Percentiles rank a stretch among this genome's conserved stretches.
phyloP scores from a whole-genome alignment of 1,140 invertebrate genomes.

The Xylocopa sonorina region DNA sequence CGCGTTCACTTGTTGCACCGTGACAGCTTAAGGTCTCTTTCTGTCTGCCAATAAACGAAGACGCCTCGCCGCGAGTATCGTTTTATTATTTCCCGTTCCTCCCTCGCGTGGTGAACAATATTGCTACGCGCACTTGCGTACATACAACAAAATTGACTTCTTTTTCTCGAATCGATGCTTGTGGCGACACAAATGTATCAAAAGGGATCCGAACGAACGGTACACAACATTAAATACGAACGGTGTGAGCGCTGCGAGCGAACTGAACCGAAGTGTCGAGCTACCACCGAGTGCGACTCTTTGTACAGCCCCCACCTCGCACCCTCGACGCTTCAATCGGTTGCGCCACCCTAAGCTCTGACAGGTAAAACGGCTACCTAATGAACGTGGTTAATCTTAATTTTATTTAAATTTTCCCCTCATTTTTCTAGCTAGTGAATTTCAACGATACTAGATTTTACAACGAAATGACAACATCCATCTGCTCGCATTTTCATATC shows the following conservation, averaged over 20 bases:
- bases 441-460: not conserved
- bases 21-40: not conserved
- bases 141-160: conserved; percentile 2
- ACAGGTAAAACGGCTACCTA: conserved; percentile 40
- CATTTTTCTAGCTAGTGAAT: not conserved
- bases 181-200: conserved; percentile 5
- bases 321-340: not conserved
- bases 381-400: not conserved
- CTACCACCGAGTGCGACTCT: conserved; percentile 35
- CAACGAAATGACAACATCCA: too few relatives aligned
- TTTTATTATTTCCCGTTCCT: not conserved
- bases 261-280: conserved; percentile 68
- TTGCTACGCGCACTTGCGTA: not conserved
- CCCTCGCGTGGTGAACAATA: not conserved
- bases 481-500: too few relatives aligned
- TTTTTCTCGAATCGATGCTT: conserved; percentile 1
- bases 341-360: conserved; percentile 5
- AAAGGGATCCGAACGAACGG: conserved; percentile 57
- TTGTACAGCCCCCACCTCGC: conserved; percentile 25
- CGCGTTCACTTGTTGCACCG: conserved; percentile 47
- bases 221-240: conserved; percentile 37
- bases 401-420: conserved; percentile 14
- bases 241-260: conserved; percentile 76
- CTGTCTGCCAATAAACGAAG: not conserved
- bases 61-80: not conserved